These are phyloP conservation scores for Turdus rufiventris DNA, from an alignment of 2,113 vertebrate genomes.

Conservation along the genomic window DNA sequence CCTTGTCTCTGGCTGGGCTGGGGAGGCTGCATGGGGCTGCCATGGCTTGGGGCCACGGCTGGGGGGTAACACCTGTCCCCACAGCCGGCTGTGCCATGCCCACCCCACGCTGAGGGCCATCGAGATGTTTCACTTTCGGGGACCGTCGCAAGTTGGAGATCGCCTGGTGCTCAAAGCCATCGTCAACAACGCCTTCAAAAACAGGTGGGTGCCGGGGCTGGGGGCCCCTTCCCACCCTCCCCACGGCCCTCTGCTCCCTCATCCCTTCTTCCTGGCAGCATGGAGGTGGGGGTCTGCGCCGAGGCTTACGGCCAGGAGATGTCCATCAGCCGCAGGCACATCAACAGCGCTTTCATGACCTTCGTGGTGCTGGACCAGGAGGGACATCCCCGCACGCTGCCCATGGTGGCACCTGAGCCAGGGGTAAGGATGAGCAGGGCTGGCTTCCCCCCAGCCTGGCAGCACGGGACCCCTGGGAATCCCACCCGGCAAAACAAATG, in stretches of 20 bases:
- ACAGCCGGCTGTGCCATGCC: constrained; percentile 86
- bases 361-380: constrained; percentile 86
- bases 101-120: constrained; percentile 89
- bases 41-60: accelerated
- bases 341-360: constrained; percentile 98
- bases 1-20: accelerated
- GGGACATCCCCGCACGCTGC: constrained; percentile 76
- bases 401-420: constrained; percentile 83
- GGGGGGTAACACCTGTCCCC: not conserved
- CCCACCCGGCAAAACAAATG: accelerated
- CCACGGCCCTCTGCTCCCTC: accelerated
- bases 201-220: constrained; percentile 58
- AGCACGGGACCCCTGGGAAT: accelerated
- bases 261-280: constrained; percentile 67
- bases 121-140: constrained; percentile 98
- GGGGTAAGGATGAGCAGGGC: constrained; percentile 70
- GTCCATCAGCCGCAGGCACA: constrained; percentile 80
- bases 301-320: constrained; percentile 87
- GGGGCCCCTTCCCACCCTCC: not conserved
- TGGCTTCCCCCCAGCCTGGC: accelerated
- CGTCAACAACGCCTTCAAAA: constrained; percentile 93
- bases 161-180: constrained; percentile 93
- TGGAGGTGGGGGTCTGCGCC: constrained; percentile 95
- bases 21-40: accelerated
- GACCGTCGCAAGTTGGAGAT: constrained; percentile 92